Evolutionary conservation across 1,140 invertebrate species (phyloP).

Genomic region (Lamellibrachia luymesi): DNA sequence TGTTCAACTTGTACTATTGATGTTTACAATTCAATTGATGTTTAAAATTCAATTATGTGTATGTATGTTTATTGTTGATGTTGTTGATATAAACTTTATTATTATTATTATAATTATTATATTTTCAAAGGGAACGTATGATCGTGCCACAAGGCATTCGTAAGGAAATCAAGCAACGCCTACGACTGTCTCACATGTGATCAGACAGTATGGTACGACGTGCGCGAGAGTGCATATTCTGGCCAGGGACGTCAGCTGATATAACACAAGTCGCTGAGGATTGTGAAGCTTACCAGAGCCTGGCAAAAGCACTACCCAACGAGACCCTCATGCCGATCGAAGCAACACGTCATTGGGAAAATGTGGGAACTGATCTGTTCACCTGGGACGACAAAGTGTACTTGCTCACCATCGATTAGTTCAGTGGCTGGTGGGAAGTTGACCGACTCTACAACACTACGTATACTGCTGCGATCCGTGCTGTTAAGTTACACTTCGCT

Average conservation of each 20-base stretch:
- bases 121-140: conserved; percentile 13
- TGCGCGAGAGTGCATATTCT: neutral
- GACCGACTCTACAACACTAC: neutral
- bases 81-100: too few relatives aligned
- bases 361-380: too few relatives aligned
- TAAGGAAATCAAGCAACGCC: neutral
- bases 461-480: neutral
- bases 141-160: neutral
- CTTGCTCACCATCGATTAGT: too few relatives aligned
- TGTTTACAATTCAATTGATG: too few relatives aligned
- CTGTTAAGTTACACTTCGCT: too few relatives aligned
- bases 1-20: too few relatives aligned
- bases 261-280: neutral
- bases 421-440: too few relatives aligned
- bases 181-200: neutral
- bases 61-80: too few relatives aligned
- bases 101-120: too few relatives aligned
- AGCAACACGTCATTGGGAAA: too few relatives aligned
- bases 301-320: neutral
- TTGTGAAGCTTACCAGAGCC: neutral
- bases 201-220: neutral
- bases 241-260: neutral
- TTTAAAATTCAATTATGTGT: too few relatives aligned
- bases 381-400: too few relatives aligned
- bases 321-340: neutral